phyloP scores from a whole-genome alignment of 2,888 invertebrate genomes.

The Spisula solida region DNA sequence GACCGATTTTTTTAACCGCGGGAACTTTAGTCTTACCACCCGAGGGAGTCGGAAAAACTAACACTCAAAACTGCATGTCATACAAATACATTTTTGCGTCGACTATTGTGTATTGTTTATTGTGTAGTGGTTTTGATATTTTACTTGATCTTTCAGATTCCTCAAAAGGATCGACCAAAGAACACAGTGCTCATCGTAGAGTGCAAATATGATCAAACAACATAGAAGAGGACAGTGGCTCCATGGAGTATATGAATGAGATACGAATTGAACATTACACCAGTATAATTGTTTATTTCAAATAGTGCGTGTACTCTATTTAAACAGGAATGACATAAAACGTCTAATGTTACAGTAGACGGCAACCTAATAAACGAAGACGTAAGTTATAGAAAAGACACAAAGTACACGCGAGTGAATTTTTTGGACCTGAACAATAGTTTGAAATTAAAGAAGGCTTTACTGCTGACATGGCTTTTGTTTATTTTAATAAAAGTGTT shows the following conservation, averaged over 20 bases:
- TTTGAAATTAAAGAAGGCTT: background rate
- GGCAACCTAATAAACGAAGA: background rate
- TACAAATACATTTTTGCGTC: background rate
- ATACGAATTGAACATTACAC: background rate
- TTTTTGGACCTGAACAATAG: background rate
- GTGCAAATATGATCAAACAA: background rate
- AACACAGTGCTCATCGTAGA: background rate
- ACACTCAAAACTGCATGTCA: background rate
- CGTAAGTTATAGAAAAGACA: background rate
- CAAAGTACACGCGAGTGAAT: background rate
- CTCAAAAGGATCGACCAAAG: background rate
- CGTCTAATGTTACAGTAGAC: background rate
- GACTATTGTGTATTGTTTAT: background rate
- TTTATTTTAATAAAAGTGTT: conserved; percentile 23
- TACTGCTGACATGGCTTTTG: background rate
- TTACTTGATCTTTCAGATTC: background rate
- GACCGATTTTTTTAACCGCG: too few relatives aligned
- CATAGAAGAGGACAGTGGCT: background rate
- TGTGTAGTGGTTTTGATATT: background rate
- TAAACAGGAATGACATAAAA: background rate
- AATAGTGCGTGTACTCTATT: background rate
- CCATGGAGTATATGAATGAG: background rate
- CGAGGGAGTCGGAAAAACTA: background rate
- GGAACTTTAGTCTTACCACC: background rate
- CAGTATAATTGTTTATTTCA: background rate